These are phyloP conservation scores for Rhinophrynus dorsalis DNA, from an alignment of 2,797 vertebrate genomes.

Conservation along the genomic window DNA sequence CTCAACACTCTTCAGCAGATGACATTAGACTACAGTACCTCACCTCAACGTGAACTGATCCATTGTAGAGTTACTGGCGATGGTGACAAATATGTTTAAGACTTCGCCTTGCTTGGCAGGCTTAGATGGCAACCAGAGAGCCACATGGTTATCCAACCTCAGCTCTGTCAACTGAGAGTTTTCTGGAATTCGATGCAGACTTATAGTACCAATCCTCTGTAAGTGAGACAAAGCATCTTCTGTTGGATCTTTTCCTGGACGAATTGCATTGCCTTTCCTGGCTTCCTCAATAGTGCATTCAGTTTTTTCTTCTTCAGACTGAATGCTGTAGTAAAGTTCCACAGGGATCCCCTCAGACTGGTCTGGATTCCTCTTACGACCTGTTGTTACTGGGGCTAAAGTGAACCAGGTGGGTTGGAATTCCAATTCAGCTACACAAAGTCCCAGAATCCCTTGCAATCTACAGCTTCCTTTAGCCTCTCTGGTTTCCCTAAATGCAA, in stretches of 20 bases:
- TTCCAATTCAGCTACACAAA: conserved; percentile 78
- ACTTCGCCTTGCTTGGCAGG: conserved; percentile 87
- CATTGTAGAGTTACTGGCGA: conserved; percentile 79
- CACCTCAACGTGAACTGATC: conserved; percentile 93
- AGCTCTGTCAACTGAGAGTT: conserved; percentile 76
- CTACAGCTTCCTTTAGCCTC: conserved; percentile 77
- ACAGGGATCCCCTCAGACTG: conserved; percentile 72
- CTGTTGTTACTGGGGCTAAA: conserved; percentile 73
- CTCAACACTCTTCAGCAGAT: too few relatives aligned
- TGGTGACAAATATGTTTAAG: conserved; percentile 76
- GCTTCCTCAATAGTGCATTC: conserved; percentile 75
- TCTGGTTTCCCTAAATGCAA: conserved; percentile 82
- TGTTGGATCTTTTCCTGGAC: conserved; percentile 77
- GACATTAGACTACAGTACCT: too few relatives aligned
- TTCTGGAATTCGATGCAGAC: conserved; percentile 73
- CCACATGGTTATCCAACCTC: conserved; percentile 81
- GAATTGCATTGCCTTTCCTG: conserved; percentile 78
- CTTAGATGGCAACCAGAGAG: conserved; percentile 80
- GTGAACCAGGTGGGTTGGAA: conserved; percentile 78
- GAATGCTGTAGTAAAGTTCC: conserved; percentile 78
- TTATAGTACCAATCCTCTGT: conserved; percentile 79
- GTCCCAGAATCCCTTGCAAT: conserved; percentile 71
- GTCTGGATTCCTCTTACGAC: conserved; percentile 70
- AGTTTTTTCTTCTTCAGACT: conserved; percentile 62
- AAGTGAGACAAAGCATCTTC: conserved; percentile 73